Base-by-base conservation (phyloP, 2,113 vertebrate genomes). In the Deroptyus accipitrinus region DNA sequence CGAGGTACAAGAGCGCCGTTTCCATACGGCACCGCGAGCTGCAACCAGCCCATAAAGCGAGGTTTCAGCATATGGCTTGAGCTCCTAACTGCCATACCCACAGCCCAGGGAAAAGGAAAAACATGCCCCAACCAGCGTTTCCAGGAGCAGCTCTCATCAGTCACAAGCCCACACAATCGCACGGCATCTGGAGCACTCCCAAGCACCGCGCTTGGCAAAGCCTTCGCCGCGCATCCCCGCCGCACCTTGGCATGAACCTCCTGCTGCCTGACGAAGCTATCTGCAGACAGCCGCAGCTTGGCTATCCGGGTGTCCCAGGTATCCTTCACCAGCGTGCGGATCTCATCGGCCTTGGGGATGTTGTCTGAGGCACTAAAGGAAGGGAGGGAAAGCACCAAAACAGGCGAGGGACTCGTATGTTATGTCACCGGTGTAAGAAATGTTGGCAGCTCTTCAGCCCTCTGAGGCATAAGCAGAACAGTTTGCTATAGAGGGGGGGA, bases 301-400 rank as follows among this genome's bases (percentile, higher is more conserved):
- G 99, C 99, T 6, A 99, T 87, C 30, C 99, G 98, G 0, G 99
- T 99, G 97, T 99, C 99, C 99, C 99, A 99, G 52, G 98, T 98
- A 70, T 99, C 99, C 97, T 99, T 99, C 89, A 99, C 97, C 93
- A 99, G 97, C 3, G 99, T 99, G 27, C 99, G 98, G 93, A 99
- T 99, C 92, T 99, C 98, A 8, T 99, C 99, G 1, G 99, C 99
- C 94, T 98, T 99, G 7, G 99, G 99, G 89, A 99, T 99, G 97
- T 99, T 99, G 97, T 99, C 99, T 3, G 99, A 99, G 11, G 99
- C 99, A 5, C 99, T 99, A 7, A 42, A 57, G 74, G 17, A 13
- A 1, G 73, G 24, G 17, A 7, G 2, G n/a, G 19, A 44, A 52
- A 10, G 7, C 25, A 15, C 28, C 23, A 59, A 61, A 55, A 74